These are phyloP conservation scores for Leptinotarsa undecemlineata DNA, from an alignment of 1,140 invertebrate genomes.

Conservation along the genomic window DNA sequence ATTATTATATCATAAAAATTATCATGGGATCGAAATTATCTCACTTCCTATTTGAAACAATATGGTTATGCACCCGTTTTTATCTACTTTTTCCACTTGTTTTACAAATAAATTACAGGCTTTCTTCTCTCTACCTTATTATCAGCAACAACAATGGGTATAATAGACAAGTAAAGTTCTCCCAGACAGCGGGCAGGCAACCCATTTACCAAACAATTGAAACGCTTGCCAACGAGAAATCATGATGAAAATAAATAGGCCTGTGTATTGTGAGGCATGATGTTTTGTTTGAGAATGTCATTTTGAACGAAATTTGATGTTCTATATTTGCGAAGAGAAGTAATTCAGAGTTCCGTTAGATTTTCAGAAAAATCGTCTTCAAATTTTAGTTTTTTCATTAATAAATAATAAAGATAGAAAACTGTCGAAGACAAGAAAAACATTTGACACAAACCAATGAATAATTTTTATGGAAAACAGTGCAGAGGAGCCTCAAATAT, in stretches of 20 bases:
- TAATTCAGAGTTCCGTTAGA: no score
- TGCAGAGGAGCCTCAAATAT: no score
- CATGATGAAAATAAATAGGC: slow-evolving; percentile 1
- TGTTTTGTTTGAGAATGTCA: not conserved
- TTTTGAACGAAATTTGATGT: no score
- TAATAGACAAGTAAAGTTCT: not conserved
- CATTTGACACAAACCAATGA: no score
- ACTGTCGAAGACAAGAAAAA: no score
- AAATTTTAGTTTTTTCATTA: no score
- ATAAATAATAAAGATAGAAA: no score
- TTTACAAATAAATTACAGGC: not conserved
- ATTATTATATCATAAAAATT: no score
- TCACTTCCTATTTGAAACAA: not conserved
- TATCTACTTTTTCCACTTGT: not conserved
- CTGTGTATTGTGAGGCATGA: not conserved
- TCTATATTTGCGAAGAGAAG: no score
- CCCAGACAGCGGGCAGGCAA: not conserved
- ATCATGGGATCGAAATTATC: no score
- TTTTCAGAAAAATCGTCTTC: no score
- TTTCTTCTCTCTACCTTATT: not conserved
- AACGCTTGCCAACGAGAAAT: slow-evolving; percentile 15
- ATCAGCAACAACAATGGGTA: not conserved
- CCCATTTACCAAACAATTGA: slow-evolving; percentile 21
- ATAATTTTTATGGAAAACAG: no score
- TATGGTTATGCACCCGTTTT: not conserved